Evolutionary conservation across 2,888 invertebrate species (phyloP).

Genomic region (Hyppa rectilinea): DNA sequence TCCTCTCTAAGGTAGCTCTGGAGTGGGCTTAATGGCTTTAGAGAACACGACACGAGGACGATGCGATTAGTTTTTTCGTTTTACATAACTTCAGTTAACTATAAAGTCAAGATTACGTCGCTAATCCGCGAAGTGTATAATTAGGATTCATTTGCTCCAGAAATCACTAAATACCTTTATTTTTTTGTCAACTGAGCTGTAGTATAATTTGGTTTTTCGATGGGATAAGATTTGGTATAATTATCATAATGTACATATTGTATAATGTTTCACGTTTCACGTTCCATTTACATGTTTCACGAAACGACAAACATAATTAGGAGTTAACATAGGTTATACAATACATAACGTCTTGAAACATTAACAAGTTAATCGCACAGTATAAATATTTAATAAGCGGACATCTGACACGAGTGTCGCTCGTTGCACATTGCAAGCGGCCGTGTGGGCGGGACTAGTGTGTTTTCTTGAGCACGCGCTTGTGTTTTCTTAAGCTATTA

Average conservation of each 20-base stretch:
- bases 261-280: too few relatives aligned
- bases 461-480: constrained; percentile 36
- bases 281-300: too few relatives aligned
- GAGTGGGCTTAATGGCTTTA: constrained; percentile 48
- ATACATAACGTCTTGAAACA: background rate
- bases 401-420: constrained; percentile 42
- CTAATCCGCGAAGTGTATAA: too few relatives aligned
- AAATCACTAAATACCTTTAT: too few relatives aligned
- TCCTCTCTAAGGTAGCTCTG: constrained; percentile 65
- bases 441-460: constrained; percentile 37
- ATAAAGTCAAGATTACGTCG: background rate
- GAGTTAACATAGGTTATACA: too few relatives aligned
- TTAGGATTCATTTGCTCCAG: too few relatives aligned
- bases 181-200: too few relatives aligned
- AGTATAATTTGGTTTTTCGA: too few relatives aligned
- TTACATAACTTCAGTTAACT: background rate
- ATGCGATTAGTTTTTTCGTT: constrained; percentile 19
- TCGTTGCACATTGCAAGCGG: constrained; percentile 55
- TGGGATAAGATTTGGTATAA: too few relatives aligned
- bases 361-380: constrained; percentile 35
- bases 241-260: too few relatives aligned
- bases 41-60: constrained; percentile 51
- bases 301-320: too few relatives aligned
- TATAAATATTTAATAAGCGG: constrained; percentile 64
- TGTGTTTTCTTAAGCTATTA: constrained; percentile 22